Evolutionary conservation across 2,888 invertebrate species (phyloP), one percentile per base, ranked within the genome.

Genomic region (Tupiocoris notatus): DNA sequence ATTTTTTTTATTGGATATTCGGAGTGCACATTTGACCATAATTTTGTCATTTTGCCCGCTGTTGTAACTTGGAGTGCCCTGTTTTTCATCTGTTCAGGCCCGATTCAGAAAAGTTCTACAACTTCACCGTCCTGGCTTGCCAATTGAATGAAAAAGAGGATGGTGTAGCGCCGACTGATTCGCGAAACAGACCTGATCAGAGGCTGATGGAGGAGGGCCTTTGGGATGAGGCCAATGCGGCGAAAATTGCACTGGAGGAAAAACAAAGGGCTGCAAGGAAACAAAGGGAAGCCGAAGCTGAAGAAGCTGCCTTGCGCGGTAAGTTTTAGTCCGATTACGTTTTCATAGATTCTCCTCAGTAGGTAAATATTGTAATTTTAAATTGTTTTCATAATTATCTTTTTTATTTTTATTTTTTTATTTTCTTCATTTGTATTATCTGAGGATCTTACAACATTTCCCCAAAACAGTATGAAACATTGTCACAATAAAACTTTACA

Each of bases 81-180:
- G 57, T 57, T n/a, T 57, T 2, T 57, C 7, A 57, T 57, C n/a
- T 57, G n/a, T n/a, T n/a, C 82, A 91, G 90, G 59, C 85, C 87
- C 1, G 89, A 89, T 78, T 85, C 87, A 77, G 91, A 91, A 79
- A 88, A 88, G 82, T 95, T 92, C 88, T 99, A 99, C 86, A 92
- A 93, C 86, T 98, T 98, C 86, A 98, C 98, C 64, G 86, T 92
- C 83, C 87, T 99, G 82, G 97, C 99, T 74, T 92, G 96, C 83
- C 97, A 99, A 86, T 86, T 99, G 81, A 99, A 99, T 86, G 98
- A 99, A 86, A 88, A 88, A 63, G 99, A 99, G 85, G 89, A 91
- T 2, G 92, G 90, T 78, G 91, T 98, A 24, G 96, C 97, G 68
- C 98, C 98, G 9, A 97, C 98, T 0, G 99, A 99, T 87, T 92